phyloP scores from a whole-genome alignment of 2,888 invertebrate species.

The Colostygia pectinataria region DNA sequence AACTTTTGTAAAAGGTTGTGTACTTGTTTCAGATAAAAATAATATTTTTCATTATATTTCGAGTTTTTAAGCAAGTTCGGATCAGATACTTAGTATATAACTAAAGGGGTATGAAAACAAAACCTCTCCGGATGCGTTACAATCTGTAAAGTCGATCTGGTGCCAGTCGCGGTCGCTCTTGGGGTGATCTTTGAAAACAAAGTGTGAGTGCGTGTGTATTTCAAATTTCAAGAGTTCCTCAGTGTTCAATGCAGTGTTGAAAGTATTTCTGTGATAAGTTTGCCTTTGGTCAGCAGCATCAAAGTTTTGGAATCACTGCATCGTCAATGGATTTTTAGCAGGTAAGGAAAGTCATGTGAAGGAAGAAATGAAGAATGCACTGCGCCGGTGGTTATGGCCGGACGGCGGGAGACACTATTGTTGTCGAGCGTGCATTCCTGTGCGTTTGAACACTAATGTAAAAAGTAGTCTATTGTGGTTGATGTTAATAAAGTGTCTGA shows the following conservation, averaged over 20 bases:
- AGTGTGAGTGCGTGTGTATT: slow-evolving; percentile 44
- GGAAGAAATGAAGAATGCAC: slow-evolving; percentile 46
- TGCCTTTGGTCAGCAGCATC: slow-evolving; percentile 11
- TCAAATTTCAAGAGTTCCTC: slow-evolving; percentile 11
- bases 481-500: neutral
- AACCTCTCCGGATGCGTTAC: slow-evolving; percentile 11
- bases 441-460: slow-evolving; percentile 21
- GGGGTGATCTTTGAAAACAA: slow-evolving; percentile 45
- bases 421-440: slow-evolving; percentile 35
- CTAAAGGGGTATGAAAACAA: neutral
- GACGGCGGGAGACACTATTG: slow-evolving; percentile 38
- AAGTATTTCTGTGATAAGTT: slow-evolving; percentile 22
- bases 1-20: slow-evolving; percentile 6
- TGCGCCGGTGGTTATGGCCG: slow-evolving; percentile 45
- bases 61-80: neutral
- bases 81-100: neutral
- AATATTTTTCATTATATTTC: neutral
- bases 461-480: neutral
- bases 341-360: slow-evolving; percentile 50
- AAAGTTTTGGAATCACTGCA: slow-evolving; percentile 23
- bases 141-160: slow-evolving; percentile 8
- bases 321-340: slow-evolving; percentile 66
- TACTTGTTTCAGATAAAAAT: neutral
- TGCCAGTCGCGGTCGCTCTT: slow-evolving; percentile 45
- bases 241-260: slow-evolving; percentile 18